Evolutionary conservation across 2,888 invertebrate genomes (phyloP).

Genomic region (Drosophila buzzatii): DNA sequence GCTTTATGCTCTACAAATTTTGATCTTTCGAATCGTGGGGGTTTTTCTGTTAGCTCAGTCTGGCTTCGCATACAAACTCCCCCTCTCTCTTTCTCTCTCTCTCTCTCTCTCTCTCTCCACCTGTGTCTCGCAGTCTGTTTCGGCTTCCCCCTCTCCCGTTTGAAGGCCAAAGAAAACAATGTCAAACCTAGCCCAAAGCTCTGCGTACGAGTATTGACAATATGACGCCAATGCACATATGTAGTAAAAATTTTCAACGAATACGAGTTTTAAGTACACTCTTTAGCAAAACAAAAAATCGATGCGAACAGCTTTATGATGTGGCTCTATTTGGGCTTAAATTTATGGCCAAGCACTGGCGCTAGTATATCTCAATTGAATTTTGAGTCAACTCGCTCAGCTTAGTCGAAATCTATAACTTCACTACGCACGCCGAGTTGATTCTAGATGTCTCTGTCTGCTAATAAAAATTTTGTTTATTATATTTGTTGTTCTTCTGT

Average conservation of each 20-base stretch:
- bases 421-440: not conserved
- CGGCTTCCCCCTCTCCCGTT: not conserved
- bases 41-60: slow-evolving; percentile 14
- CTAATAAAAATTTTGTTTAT: not conserved
- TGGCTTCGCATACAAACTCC: not conserved
- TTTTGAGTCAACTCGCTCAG: not conserved
- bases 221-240: slow-evolving; percentile 23
- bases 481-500: not conserved
- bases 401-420: not conserved
- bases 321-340: slow-evolving; percentile 7
- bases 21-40: slow-evolving; percentile 24
- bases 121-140: not conserved
- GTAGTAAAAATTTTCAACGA: slow-evolving; percentile 5
- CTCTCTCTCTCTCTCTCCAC: not conserved
- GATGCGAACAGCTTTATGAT: slow-evolving; percentile 6
- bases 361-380: not conserved
- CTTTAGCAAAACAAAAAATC: slow-evolving; percentile 1
- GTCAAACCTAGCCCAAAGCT: slow-evolving; percentile 31
- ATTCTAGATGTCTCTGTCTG: not conserved
- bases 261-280: slow-evolving; percentile 6
- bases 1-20: slow-evolving; percentile 19
- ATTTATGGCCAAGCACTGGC: not conserved
- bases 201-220: slow-evolving; percentile 32
- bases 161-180: slow-evolving; percentile 43
- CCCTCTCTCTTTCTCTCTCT: not conserved